Conservation (phyloP, 2,113 vertebrate species). For the Lethenteron reissneri region DNA sequence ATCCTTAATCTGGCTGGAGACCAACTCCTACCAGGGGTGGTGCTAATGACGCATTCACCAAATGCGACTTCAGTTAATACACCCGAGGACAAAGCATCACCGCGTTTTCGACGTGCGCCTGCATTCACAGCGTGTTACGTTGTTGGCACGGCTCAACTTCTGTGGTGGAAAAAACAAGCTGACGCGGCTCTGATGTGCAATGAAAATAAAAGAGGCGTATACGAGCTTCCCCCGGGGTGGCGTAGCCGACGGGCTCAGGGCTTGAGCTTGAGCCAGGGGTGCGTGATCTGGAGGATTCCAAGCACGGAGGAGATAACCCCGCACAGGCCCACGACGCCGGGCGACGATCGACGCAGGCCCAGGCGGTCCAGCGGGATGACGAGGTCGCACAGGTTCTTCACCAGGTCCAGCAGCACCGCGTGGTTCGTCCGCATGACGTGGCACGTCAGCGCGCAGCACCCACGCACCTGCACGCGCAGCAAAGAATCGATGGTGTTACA, state of each 20-base stretch:
- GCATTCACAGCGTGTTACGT: too few relatives aligned
- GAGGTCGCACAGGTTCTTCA: constrained; percentile 54
- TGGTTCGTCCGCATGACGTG: constrained; percentile 43
- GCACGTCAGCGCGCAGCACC: constrained; percentile 17
- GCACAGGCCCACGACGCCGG: constrained; percentile 46
- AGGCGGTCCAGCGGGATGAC: constrained; percentile 67
- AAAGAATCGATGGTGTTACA: constrained; percentile 10
- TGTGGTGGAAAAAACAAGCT: too few relatives aligned
- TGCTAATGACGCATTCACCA: too few relatives aligned
- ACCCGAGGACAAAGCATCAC: too few relatives aligned
- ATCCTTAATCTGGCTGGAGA: too few relatives aligned
- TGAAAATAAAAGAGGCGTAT: not conserved
- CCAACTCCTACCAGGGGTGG: too few relatives aligned
- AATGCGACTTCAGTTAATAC: too few relatives aligned
- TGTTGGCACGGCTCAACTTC: too few relatives aligned
- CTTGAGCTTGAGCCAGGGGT: constrained; percentile 77
- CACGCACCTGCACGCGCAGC: constrained; percentile 18
- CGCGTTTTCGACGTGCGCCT: too few relatives aligned
- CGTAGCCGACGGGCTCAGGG: constrained; percentile 23
- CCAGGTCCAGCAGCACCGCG: constrained; percentile 47
- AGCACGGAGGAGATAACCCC: constrained; percentile 57
- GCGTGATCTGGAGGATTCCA: constrained; percentile 47
- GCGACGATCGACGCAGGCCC: constrained; percentile 34
- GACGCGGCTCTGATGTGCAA: too few relatives aligned
- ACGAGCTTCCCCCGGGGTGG: not conserved